Base-by-base conservation (phyloP, 2,113 vertebrate genomes). In the Lophotis ruficrista region DNA sequence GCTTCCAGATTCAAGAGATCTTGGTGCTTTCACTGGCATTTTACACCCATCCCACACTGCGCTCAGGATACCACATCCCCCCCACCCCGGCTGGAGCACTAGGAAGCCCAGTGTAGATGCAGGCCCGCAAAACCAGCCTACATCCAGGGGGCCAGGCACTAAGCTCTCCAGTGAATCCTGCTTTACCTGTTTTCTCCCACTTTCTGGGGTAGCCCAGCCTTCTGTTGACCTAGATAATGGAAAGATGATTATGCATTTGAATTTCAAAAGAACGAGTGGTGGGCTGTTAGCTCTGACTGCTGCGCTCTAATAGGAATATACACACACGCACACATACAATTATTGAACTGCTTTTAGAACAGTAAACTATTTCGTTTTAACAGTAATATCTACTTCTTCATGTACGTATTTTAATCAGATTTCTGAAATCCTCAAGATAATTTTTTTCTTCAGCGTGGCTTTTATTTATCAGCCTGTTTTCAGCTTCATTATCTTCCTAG, bases 221-320 rank as follows among this genome's bases (percentile, higher is more conserved):
- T 77, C 89, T 80, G 13, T 66, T 92, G 89, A 90, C 93, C 96
- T 89, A 95, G 71, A 90, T 92, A 96, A 93, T 77, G 66, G 76
- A 66, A 93, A 90, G 76, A 93, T 83, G 86, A 94, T 95, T 90
- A 92, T 81, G 68, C 83, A 91, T 95, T 93, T 95, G 91, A 95
- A 96, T 95, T 96, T 96, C 95, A 91, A 92, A 93, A 84, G 77
- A 95, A 89, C 0, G 7, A 82, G 60, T 75, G 75, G 91, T 18
- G n/a, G 76, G 91, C 83, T 89, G 73, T 91, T 95, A 65, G 76
- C 62, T 85, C 38, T 81, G 79, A 75, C 89, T 75, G 77, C 80
- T 58, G 19, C 3, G 3, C 81, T 70, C 30, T 51, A 68, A 83
- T 50, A 84, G 22, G 41, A 88, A 68, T 82, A 87, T 14, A 82